Evolutionary conservation across 1,140 invertebrate species (phyloP), one percentile per base, ranked within the genome.

Genomic region (Trichonephila clavata): DNA sequence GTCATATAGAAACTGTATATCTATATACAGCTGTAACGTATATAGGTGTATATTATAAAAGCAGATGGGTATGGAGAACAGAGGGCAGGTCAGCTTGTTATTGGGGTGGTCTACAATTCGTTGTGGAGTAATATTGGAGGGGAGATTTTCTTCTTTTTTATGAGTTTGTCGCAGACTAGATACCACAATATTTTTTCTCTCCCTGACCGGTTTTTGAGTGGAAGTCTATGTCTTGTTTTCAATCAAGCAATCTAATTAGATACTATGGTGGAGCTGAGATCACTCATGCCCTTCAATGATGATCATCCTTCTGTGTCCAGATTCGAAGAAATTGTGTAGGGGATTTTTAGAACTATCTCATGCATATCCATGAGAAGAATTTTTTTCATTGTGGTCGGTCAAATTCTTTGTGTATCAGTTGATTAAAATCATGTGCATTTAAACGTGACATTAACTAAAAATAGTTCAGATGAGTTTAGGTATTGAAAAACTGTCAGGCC

Each of bases 1-100:
- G 71, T 77, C 71, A 77, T 77, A 77, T 77, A 77, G 71, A 77
- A 77, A 39, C 27, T 77, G 71, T 77, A 77, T 77, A 77, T 77
- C 71, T 77, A 77, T 77, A 77, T 77, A 77, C 71, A 77, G 71
- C 71, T 77, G 71, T 27, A 77, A 6, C 14, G 32, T 77, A 77
- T 77, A 77, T 18, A 77, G 71, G 27, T 77, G 32, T 77, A 77
- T 77, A 77, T 68, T 68, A 68, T n/a, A 68, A 68, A 68, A 39
- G 71, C 71, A 77, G 71, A 77, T 32, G 71, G 27, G 13, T 77
- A 32, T 32, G 50, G 50, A 50, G 27, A 18, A 27, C 27, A 77
- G 71, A 77, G 27, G 68, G 68, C 68, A 77, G 27, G 71, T 16
- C 71, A 39, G 18, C 71, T 32, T 77, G 71, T 77, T 77, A 39